Base-by-base conservation (phyloP, 2,888 invertebrate species). In the Conchocele bisecta region DNA sequence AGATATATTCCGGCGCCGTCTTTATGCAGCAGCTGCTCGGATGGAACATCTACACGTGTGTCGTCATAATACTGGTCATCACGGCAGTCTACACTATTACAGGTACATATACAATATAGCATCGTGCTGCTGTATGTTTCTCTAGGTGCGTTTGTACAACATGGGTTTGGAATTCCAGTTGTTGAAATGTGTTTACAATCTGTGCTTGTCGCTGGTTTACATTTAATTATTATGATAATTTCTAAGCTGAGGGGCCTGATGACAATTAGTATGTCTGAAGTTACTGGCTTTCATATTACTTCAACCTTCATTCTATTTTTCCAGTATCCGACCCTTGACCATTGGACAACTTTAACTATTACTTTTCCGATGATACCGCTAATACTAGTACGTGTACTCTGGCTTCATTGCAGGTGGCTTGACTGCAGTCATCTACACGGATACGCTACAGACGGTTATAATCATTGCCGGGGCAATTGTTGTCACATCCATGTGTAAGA, bases 351-450 rank as follows among this genome's bases (percentile, higher is more conserved):
- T 11, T 35, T 35, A 15, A 35, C 11, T n/a, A 35, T 35, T 11
- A 15, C 37, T 35, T 35, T 35, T 35, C 17, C 31, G n/a, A 53
- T 29, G 7, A 9, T 29, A 17, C n/a, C 9, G 9, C 7, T 35
- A 1, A 53, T 53, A 29, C n/a, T 29, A 29, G n/a, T 56, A 28
- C 35, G 11, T 53, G n/a, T n/a, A n/a, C n/a, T n/a, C n/a, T n/a
- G n/a, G n/a, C n/a, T n/a, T n/a, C n/a, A n/a, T 75, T 83, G 4
- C 76, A 90, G 92, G 92, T 26, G 93, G 93, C 0, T 83, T 93
- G 39, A 91, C 92, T 7, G 92, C 93, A 13, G 93, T 93, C 6
- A 93, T 93, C 48, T 93, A 92, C 91, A 93, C 93, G 2, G 93
- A 93, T 77, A 91, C 92, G 56, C 89, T 92, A 20, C 93, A 93